Base-by-base conservation (phyloP, 2,797 vertebrate genomes). In the Denticeps clupeoides region DNA sequence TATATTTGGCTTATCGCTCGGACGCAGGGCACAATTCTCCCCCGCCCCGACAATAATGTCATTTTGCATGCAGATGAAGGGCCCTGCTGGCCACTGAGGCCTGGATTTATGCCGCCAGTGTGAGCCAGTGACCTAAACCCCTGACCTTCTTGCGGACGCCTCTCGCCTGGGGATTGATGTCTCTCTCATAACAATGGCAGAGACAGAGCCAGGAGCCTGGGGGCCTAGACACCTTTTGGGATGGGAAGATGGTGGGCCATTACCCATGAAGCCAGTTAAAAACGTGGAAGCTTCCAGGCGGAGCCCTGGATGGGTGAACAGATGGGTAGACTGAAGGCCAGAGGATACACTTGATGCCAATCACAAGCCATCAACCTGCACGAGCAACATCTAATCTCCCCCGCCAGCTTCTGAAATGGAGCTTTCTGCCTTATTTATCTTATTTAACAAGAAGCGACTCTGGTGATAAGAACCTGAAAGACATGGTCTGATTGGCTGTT, bases 51-150 rank as follows among this genome's bases (percentile, higher is more conserved):
- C 74, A 76, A 67, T 72, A 68, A 78, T 56, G 58, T 72, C 72
- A 74, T 80, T 82, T 81, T 78, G 77, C 64, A 68, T 69, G 64
- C 70, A 73, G 74, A 75, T 69, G 72, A 76, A 78, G 72, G 59
- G 56, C 45, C 50, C 71, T 61, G 73, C 77, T 80, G 79, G 79
- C 73, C 48, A 58, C 44, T 19, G 27, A 37, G 45, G 27, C 46
- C 7, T 24, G 58, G 67, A 70, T 71, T 70, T 63, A 46, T 65
- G 53, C 60, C 52, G 10, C 59, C 56, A 28, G 46, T 40, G 60
- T 41, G 46, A 55, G 54, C 37, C 65, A 65, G 59, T 76, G 72
- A 80, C 76, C 79, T 61, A 22, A 23, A 70, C 69, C 59, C 66
- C 67, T 61, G 52, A 50, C 55, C 53, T 58, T 73, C 73, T 59